A percentile compares a stretch with the other conserved stretches of the same genome.
These are phyloP conservation scores for Stramonita haemastoma DNA, from an alignment of 2,888 invertebrate genomes.

Conservation along the genomic window DNA sequence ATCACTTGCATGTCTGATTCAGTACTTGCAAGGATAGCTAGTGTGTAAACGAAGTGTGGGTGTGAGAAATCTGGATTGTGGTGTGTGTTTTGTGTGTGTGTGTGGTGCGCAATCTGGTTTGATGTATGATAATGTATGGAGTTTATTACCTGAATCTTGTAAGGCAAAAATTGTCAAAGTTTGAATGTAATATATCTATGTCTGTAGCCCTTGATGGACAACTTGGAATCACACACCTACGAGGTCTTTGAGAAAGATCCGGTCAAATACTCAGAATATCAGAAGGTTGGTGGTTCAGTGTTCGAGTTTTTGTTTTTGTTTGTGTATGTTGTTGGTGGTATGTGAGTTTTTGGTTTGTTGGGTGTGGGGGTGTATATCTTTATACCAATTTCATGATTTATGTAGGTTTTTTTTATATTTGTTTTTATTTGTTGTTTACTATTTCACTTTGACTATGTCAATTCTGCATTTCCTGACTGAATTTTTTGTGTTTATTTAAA, in stretches of 20 bases:
- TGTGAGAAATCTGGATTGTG: too few relatives aligned
- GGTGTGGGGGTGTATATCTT: background rate
- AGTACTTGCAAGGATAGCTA: too few relatives aligned
- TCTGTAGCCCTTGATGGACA: slow-evolving; percentile 93
- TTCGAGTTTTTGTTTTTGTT: background rate
- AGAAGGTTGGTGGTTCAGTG: slow-evolving; percentile 64
- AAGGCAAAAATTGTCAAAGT: too few relatives aligned
- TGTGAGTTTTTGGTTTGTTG: background rate
- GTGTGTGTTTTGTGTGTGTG: too few relatives aligned
- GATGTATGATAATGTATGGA: too few relatives aligned
- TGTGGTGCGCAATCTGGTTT: too few relatives aligned
- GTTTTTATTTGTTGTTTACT: background rate
- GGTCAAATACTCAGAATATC: slow-evolving; percentile 87
- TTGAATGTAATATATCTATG: background rate
- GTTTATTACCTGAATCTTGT: too few relatives aligned
- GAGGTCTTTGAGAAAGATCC: slow-evolving; percentile 99
- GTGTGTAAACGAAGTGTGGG: too few relatives aligned
- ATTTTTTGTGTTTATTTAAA: too few relatives aligned
- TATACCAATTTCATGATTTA: background rate
- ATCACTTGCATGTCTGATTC: too few relatives aligned
- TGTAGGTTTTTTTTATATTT: background rate
- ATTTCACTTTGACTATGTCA: background rate
- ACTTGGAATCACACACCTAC: slow-evolving; percentile 96
- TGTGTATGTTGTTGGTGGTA: background rate
- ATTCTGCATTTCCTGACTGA: too few relatives aligned